Evolutionary conservation across 2,113 vertebrate genomes (phyloP), one percentile per base, ranked within the genome.

Genomic region (Zosterops japonicus): DNA sequence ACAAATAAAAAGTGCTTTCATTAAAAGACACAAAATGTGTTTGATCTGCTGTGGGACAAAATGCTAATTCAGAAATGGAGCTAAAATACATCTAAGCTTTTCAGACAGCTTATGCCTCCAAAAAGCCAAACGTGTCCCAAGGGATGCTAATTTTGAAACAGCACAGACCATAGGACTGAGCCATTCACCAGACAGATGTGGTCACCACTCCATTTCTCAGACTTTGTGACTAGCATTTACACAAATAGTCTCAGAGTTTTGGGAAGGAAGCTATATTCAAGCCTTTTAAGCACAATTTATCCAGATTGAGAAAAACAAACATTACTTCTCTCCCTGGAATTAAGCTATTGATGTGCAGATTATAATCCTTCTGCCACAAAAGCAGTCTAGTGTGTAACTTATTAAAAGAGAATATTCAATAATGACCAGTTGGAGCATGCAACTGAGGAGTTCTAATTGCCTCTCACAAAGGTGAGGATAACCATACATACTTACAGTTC

Each of bases 91-190:
- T 77, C 20, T 68, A 80, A 93, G 50, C 12, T 95, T 89, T 94
- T 89, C 79, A 95, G 93, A 93, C 78, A 84, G 80, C 60, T 87
- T 78, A 90, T 3, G 5, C 44, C 49, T 85, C 72, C 22, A 61
- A 68, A 90, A 89, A 95, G 35, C 50, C 72, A 96, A 75, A 61
- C 22, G 68, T 12, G 28, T 92, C 95, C 80, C 92, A 94, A 35
- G 84, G 82, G 89, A 89, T 56, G 74, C 52, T 90, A 84, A 82
- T 95, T 95, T 96, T 95, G 78, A 94, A 97, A 94, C 47, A 94
- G 64, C 86, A 68, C 86, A 96, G 75, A 93, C 84, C 78, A 70
- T 16, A 94, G 79, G 74, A 89, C 88, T 49, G 57, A 93, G 49
- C 64, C 83, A 80, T 83, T 96, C 85, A 70, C 57, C 60, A 89